These are phyloP conservation scores for Chaetura pelagica DNA, from an alignment of 2,113 vertebrate species.

Conservation along the genomic window DNA sequence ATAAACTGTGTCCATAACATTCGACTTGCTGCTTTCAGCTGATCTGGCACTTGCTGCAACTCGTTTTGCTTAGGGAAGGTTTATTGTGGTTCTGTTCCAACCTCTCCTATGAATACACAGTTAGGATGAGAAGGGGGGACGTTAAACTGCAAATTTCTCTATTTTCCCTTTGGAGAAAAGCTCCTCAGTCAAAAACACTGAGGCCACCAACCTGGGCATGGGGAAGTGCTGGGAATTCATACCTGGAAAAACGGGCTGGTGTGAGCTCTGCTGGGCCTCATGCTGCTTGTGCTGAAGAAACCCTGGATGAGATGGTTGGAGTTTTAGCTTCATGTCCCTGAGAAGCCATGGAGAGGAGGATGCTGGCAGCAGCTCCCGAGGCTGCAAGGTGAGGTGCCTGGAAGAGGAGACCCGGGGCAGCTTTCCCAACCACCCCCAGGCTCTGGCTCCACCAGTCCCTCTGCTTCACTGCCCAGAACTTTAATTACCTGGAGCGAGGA, in stretches of 20 bases:
- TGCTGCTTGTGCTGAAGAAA: fast-evolving
- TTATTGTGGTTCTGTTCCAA: neutral
- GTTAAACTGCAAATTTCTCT: neutral
- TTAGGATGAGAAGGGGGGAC: neutral
- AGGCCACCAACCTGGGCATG: fast-evolving
- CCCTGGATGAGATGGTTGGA: neutral
- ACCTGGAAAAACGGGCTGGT: neutral
- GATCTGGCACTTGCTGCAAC: neutral
- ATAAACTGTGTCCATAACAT: neutral
- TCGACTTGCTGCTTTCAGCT: neutral
- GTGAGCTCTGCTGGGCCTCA: fast-evolving
- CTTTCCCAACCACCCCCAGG: neutral
- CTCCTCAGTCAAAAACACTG: neutral
- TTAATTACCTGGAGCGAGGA: neutral
- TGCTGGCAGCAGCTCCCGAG: neutral
- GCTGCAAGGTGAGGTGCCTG: neutral
- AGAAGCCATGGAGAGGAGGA: neutral
- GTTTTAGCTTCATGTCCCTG: neutral
- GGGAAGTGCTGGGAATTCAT: neutral
- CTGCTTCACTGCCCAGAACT: neutral
- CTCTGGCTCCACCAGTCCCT: fast-evolving
- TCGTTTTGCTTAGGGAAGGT: slow-evolving; percentile 1
- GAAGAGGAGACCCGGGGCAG: neutral
- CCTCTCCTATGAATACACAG: neutral
- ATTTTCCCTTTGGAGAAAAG: neutral